These are phyloP conservation scores for Eupithecia subfuscata DNA, from an alignment of 2,888 invertebrate species.

Conservation along the genomic window DNA sequence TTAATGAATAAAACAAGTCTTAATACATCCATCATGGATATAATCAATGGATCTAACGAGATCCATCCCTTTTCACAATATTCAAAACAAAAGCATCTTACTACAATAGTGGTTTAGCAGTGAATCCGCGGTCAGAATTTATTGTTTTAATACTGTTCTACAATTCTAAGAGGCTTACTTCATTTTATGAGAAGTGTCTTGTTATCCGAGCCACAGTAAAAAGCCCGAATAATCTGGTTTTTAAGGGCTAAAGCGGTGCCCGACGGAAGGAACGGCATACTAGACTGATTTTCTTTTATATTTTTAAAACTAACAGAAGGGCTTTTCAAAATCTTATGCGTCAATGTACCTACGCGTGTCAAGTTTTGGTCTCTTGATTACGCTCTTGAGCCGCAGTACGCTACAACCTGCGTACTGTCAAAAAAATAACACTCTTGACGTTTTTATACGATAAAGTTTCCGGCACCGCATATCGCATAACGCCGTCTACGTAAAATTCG, in stretches of 20 bases:
- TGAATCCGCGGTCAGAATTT: not conserved
- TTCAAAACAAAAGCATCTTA: not conserved
- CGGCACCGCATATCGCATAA: no score
- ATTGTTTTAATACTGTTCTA: not conserved
- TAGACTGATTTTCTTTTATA: not conserved
- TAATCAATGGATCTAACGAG: no score
- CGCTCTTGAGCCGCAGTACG: no score
- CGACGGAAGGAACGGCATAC: not conserved
- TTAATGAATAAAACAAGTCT: no score
- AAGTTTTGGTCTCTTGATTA: no score
- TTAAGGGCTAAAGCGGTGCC: slow-evolving; percentile 22
- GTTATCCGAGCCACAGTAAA: slow-evolving; percentile 26
- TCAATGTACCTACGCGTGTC: no score
- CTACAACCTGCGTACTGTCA: no score
- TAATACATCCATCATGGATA: no score
- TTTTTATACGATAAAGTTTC: no score
- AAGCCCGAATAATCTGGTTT: slow-evolving; percentile 50
- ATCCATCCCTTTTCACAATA: not conserved
- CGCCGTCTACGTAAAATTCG: no score
- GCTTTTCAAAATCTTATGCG: not conserved
- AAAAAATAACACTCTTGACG: no score
- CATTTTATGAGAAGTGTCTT: not conserved
- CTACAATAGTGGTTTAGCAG: not conserved
- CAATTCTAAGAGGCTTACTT: not conserved
- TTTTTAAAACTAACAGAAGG: not conserved